Base-by-base conservation (phyloP, 1,140 invertebrate genomes). In the Drosophila bocqueti region DNA sequence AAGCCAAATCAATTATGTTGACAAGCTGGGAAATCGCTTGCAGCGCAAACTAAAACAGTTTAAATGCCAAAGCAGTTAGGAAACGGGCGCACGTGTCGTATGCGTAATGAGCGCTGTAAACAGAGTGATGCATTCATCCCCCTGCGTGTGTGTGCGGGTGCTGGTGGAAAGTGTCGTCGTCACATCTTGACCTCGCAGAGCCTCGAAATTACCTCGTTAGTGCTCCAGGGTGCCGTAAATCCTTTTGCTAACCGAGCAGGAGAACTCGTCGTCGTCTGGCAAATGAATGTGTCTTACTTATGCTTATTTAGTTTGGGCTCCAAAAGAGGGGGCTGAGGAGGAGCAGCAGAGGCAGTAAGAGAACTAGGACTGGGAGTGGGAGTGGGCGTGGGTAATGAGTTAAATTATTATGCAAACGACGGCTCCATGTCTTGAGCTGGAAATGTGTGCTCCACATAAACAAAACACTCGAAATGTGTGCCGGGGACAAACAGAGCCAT, bases 401-500 rank as follows among this genome's bases (percentile, higher is more conserved):
- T 89, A 89, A 87, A 87, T 89, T 87, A 90, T 87, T 87, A 87
- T 87, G 85, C 84, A 89, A 87, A 81, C 83, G 83, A 83, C 80
- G 81, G 74, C 74, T 61, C 58, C 68, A 75, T 57, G 66, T 66
- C 63, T 83, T 74, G 62, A 54, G 74, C 58, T 72, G 66, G 49
- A 80, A 72, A 77, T 81, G 66, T 85, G 68, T 85, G 58, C 45
- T 47, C 57, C 47, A 69, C 68, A 83, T 79, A 78, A 83, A 69
- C 75, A 81, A 76, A 83, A 81, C 84, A 78, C 84, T 89, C 75
- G 68, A 85, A 87, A 87, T 87, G 68, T 81, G 65, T 81, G 84
- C 84, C 83, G 83, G 84, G 83, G 84, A 81, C 84, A 90, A 84
- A 67, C 81, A 68, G 36, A 50, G 76, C 54, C 54, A 59, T 40